phyloP scores from a whole-genome alignment of 2,113 vertebrate genomes.

The Aythya baeri region DNA sequence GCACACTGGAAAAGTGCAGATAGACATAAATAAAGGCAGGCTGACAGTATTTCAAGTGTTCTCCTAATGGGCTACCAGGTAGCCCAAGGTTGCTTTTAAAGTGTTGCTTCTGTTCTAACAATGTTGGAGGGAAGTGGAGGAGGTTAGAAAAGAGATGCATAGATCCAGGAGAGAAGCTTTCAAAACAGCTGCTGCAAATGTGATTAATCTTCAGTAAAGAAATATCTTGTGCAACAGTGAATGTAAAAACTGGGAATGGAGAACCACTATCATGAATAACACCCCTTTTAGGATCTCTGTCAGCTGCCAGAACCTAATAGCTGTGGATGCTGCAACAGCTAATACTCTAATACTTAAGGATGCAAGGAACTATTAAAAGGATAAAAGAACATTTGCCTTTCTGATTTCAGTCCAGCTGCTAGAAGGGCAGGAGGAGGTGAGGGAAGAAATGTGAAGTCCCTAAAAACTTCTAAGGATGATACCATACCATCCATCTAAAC shows the following conservation, averaged over 20 bases:
- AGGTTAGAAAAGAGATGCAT: neutral
- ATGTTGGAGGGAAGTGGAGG: neutral
- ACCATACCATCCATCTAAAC: neutral
- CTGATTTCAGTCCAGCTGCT: neutral
- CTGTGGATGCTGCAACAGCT: neutral
- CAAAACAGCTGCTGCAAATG: neutral
- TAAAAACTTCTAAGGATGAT: neutral
- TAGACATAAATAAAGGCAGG: neutral
- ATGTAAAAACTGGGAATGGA: neutral
- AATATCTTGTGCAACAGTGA: neutral
- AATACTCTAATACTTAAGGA: neutral
- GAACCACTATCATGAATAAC: neutral
- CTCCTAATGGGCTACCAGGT: neutral
- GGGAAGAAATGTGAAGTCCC: neutral
- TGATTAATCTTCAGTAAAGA: neutral
- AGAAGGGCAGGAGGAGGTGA: neutral
- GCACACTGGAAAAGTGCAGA: neutral
- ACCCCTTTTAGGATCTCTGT: neutral
- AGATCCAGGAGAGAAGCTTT: neutral
- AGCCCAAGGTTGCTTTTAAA: neutral
- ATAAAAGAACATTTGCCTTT: neutral
- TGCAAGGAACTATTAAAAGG: neutral
- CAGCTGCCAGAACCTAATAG: neutral
- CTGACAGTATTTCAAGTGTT: neutral
- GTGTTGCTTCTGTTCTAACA: neutral